Evolutionary conservation across 2,797 vertebrate species (phyloP).

Genomic region (Microhierax caerulescens): DNA sequence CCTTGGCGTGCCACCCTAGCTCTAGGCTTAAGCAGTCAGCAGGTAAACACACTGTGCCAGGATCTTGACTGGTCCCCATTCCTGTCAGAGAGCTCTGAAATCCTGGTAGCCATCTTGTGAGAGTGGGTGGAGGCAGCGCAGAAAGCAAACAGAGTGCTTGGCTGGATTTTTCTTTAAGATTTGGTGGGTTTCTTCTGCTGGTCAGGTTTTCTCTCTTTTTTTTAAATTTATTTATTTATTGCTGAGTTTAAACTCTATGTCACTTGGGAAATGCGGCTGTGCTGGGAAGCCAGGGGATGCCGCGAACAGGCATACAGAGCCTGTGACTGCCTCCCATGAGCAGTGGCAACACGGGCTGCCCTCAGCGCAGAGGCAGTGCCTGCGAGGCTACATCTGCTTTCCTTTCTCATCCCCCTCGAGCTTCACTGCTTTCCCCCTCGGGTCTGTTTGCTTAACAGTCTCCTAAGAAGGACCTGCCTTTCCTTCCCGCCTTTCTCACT

Average conservation of each 20-base stretch:
- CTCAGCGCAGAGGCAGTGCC: accelerated
- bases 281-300: not conserved
- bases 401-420: not conserved
- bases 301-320: accelerated
- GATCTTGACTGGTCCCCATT: constrained; percentile 38
- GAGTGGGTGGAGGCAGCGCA: not conserved
- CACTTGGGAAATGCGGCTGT: not conserved
- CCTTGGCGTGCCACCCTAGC: constrained; percentile 66
- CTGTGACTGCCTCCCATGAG: accelerated
- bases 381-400: accelerated
- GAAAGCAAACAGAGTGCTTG: constrained; percentile 8
- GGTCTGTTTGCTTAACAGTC: not conserved
- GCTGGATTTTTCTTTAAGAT: not conserved
- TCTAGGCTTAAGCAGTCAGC: constrained; percentile 66
- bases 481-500: accelerated
- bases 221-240: not conserved
- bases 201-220: not conserved
- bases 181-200: not conserved
- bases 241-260: not conserved
- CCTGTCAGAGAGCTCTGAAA: constrained; percentile 38
- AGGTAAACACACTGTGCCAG: constrained; percentile 64
- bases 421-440: not conserved
- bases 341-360: too few species aligned
- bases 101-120: constrained; percentile 57
- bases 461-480: not conserved